A percentile compares a stretch with the other conserved stretches of the same genome.
Evolutionary conservation across 2,797 vertebrate genomes (phyloP).

Genomic region (Clarias fuscus): DNA sequence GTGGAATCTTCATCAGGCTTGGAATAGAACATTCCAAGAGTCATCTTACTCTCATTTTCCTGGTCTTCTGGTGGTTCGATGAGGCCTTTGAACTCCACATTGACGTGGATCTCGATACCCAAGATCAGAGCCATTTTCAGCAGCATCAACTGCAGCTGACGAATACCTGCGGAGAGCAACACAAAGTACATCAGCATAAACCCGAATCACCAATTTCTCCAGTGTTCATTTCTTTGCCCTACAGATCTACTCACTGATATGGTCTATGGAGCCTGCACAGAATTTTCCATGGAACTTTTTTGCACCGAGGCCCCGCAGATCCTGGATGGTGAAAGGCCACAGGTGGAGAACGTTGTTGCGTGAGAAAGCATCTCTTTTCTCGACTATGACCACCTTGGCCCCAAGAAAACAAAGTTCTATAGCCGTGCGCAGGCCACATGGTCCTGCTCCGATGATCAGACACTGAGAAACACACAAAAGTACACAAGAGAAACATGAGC

Average conservation of each 20-base stretch:
- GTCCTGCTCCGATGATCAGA: slow-evolving; percentile 97
- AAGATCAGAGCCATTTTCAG: slow-evolving; percentile 95
- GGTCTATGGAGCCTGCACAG: slow-evolving; percentile 97
- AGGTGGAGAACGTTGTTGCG: slow-evolving; percentile 96
- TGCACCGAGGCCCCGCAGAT: slow-evolving; percentile 92
- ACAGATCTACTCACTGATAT: slow-evolving; percentile 89
- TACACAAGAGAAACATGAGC: neutral
- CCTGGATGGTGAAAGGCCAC: slow-evolving; percentile 98
- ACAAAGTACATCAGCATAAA: neutral
- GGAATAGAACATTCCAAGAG: neutral
- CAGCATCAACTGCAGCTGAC: slow-evolving; percentile 95
- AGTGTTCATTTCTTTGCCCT: neutral
- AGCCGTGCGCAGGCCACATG: slow-evolving; percentile 94
- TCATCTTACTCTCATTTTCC: slow-evolving; percentile 88
- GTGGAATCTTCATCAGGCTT: neutral
- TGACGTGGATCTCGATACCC: slow-evolving; percentile 97
- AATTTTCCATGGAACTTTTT: slow-evolving; percentile 99
- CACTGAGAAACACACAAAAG: slow-evolving; percentile 74
- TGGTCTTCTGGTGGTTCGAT: slow-evolving; percentile 94
- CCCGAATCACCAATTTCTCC: neutral
- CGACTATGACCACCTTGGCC: slow-evolving; percentile 94
- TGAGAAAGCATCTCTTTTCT: slow-evolving; percentile 97
- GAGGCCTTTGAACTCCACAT: slow-evolving; percentile 91
- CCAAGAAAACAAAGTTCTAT: slow-evolving; percentile 93
- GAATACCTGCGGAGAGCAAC: slow-evolving; percentile 83